Base-by-base conservation (phyloP, 2,113 vertebrate genomes). In the Chaetura pelagica region DNA sequence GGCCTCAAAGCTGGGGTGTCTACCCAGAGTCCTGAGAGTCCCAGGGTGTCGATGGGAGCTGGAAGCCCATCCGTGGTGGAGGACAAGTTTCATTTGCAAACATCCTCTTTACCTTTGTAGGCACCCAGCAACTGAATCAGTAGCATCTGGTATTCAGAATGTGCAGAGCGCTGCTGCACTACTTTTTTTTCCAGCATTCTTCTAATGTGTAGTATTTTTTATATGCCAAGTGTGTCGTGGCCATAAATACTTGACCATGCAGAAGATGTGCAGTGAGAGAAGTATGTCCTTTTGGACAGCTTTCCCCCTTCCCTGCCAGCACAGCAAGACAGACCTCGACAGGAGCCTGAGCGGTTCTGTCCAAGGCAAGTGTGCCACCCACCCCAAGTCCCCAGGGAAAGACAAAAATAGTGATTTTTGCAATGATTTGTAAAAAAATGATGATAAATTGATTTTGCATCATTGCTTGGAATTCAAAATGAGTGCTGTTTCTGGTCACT, bases 221-320 rank as follows among this genome's bases (percentile, higher is more conserved):
- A 26, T 40, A 32, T 10, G 90, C 92, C 89, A 88, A 95, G 46
- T 88, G 67, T 86, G 79, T 90, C 1, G 12, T 73, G 87, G 62
- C 88, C 93, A 12, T 95, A 90, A 94, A 93, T 93, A 58, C 68
- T 95, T 95, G 59, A 93, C 15, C 76, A 48, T 38, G 54, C 95
- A 81, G 86, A 42, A 86, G 86, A 90, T 93, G 83, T 71, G 89
- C 42, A 67, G 84, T 9, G 4, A 63, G 86, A 81, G 75, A 78
- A 67, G 26, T 69, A 46, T 82, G 92, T 87, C 82, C 6, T 1
- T 35, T 95, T 92, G 90, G 83, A 77, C 6, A 1, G 59, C 38
- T 44, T 44, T 34, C 21, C 24, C 20, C 32, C 27, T 57, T 62
- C 55, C 63, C 46, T 42, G 86, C 62, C 74, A 73, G 44, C 68